Percentiles rank a stretch among this genome's conserved stretches.
These are phyloP conservation scores for Morus bassanus DNA, from an alignment of 2,797 vertebrate genomes.

Conservation along the genomic window DNA sequence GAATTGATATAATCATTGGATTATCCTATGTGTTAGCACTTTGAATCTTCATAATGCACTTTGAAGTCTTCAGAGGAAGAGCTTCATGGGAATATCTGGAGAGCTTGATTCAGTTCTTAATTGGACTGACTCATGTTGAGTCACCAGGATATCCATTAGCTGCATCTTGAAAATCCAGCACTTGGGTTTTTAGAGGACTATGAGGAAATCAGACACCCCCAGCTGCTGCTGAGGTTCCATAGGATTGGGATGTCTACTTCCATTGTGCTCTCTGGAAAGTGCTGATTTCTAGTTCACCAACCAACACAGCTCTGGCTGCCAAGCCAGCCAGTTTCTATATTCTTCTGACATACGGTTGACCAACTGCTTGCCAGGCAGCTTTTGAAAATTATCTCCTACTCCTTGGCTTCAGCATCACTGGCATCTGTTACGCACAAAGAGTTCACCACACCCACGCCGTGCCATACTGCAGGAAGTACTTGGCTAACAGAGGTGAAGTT, in stretches of 20 bases:
- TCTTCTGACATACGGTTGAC: background rate
- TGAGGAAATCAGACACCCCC: background rate
- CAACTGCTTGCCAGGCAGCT: conserved; percentile 20
- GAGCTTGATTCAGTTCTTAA: conserved; percentile 64
- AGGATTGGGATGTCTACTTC: background rate
- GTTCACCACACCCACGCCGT: conserved; percentile 64
- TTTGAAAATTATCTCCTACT: conserved; percentile 42
- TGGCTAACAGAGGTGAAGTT: conserved; percentile 32
- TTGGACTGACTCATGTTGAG: conserved; percentile 53
- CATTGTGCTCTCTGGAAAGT: background rate
- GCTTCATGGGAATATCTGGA: conserved; percentile 55
- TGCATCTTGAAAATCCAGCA: background rate
- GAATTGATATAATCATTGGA: conserved; percentile 46
- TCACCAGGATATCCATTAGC: conserved; percentile 49
- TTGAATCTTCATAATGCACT: conserved; percentile 42
- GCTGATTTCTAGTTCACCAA: background rate
- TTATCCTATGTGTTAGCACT: conserved; percentile 23
- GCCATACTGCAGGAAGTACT: conserved; percentile 36
- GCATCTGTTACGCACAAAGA: conserved; percentile 66
- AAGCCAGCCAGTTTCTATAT: background rate
- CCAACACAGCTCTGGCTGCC: background rate
- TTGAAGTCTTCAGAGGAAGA: conserved; percentile 59
- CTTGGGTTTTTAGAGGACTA: background rate
- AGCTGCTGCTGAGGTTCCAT: background rate
- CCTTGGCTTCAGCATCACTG: conserved; percentile 45